These are phyloP conservation scores for Tetramorium alpestre DNA, from an alignment of 1,140 invertebrate genomes.

Conservation along the genomic window DNA sequence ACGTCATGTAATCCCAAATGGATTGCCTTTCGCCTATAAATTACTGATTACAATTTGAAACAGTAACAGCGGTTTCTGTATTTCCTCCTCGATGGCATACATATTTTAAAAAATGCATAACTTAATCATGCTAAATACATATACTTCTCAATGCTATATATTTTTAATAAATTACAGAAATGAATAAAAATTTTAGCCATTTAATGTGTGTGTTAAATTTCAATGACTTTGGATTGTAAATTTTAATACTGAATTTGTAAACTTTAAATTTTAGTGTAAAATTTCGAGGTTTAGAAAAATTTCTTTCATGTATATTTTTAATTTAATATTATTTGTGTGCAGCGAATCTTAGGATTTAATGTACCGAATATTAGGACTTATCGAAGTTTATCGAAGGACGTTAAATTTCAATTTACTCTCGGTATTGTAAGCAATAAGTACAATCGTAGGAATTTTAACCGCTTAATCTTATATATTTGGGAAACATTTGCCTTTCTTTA, in stretches of 20 bases:
- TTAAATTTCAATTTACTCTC: slow-evolving; percentile 34
- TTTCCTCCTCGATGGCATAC: background rate
- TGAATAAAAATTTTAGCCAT: background rate
- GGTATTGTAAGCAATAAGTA: slow-evolving; percentile 19
- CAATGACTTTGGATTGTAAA: background rate
- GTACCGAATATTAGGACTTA: background rate
- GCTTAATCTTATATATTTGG: slow-evolving; percentile 39
- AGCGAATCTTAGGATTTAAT: background rate
- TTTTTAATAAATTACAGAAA: background rate
- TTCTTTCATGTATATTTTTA: background rate
- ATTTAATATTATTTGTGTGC: background rate
- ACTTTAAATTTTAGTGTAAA: slow-evolving; percentile 7
- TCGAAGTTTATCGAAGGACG: background rate
- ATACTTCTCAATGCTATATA: background rate
- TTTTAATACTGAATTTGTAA: background rate
- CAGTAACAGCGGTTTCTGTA: background rate
- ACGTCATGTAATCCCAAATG: slow-evolving; percentile 7
- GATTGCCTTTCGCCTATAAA: slow-evolving; percentile 7
- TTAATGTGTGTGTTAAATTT: background rate
- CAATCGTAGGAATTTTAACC: background rate
- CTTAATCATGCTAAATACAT: background rate
- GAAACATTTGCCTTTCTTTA: slow-evolving; percentile 42
- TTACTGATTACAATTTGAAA: slow-evolving; percentile 10
- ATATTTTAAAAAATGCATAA: background rate
- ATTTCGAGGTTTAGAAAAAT: background rate